Conservation (phyloP, 2,888 invertebrate species). For the Rotaria sp. region DNA sequence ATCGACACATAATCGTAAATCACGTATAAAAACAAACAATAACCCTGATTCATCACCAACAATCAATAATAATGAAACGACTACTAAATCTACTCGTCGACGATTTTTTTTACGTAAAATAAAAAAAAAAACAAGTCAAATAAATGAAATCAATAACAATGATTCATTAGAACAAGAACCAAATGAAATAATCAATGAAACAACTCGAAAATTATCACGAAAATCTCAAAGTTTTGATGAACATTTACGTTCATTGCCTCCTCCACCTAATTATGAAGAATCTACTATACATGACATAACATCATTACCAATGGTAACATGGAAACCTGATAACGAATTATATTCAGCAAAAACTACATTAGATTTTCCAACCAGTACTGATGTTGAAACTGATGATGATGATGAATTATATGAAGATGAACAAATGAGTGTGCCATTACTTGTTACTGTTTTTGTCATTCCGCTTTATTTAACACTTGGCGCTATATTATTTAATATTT, state of each 20-base stretch:
- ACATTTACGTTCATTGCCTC: background rate
- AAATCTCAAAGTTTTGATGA: constrained; percentile 13
- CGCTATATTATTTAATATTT: constrained; percentile 36
- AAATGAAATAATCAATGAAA: background rate
- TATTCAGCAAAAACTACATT: background rate
- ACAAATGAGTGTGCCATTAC: constrained; percentile 34
- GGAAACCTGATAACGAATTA: background rate
- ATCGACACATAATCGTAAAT: constrained; percentile 5
- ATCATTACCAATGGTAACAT: background rate
- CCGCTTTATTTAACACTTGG: constrained; percentile 37
- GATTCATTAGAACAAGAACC: background rate
- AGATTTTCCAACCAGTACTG: background rate
- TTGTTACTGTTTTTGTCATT: constrained; percentile 36
- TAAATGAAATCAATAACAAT: background rate
- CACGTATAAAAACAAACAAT: background rate
- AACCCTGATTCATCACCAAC: background rate
- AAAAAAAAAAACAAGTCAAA: background rate
- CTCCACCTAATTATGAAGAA: background rate
- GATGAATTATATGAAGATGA: constrained; percentile 52
- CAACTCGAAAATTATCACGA: background rate
- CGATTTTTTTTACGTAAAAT: background rate
- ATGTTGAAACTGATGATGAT: constrained; percentile 41
- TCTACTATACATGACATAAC: background rate
- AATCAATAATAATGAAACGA: background rate
- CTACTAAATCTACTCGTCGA: background rate